Percentiles rank a stretch among this genome's conserved stretches.
These are phyloP conservation scores for Ricordea florida DNA, from an alignment of 92 coral and sea anemone species.

Conservation along the genomic window DNA sequence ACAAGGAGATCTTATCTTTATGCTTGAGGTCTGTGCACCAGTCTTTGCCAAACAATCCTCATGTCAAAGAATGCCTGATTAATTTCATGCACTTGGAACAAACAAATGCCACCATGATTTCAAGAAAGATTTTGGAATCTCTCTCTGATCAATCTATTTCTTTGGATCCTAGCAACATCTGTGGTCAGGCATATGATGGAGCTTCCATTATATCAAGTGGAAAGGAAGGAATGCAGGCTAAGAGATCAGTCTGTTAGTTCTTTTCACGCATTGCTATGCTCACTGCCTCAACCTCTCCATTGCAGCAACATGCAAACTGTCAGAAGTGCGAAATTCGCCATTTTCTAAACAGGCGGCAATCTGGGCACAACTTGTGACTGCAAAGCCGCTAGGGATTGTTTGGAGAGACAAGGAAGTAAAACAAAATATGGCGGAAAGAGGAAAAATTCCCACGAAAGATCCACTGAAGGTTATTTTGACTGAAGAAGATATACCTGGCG, in stretches of 20 bases:
- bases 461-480: too few relatives aligned
- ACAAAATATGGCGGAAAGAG: too few relatives aligned
- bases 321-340: conserved; percentile 44
- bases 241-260: conserved; percentile 52
- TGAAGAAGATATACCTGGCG: conserved; percentile 42
- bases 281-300: conserved; percentile 74
- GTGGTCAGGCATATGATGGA: conserved; percentile 50
- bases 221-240: conserved; percentile 66
- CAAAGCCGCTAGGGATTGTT: too few relatives aligned
- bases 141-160: conserved; percentile 48
- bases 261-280: conserved; percentile 60
- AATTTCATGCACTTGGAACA: conserved; percentile 34
- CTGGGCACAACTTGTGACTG: background rate
- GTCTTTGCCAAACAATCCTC: conserved; percentile 55
- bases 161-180: conserved; percentile 51
- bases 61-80: conserved; percentile 54
- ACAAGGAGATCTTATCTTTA: conserved; percentile 40
- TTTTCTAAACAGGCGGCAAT: conserved; percentile 22
- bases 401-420: too few relatives aligned
- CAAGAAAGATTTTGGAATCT: conserved; percentile 42
- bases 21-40: conserved; percentile 48
- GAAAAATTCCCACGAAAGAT: too few relatives aligned
- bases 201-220: conserved; percentile 54
- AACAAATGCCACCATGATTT: conserved; percentile 45
- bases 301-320: conserved; percentile 51